These are phyloP conservation scores for Nymphicus hollandicus DNA, from an alignment of 2,113 vertebrate genomes.

Conservation along the genomic window DNA sequence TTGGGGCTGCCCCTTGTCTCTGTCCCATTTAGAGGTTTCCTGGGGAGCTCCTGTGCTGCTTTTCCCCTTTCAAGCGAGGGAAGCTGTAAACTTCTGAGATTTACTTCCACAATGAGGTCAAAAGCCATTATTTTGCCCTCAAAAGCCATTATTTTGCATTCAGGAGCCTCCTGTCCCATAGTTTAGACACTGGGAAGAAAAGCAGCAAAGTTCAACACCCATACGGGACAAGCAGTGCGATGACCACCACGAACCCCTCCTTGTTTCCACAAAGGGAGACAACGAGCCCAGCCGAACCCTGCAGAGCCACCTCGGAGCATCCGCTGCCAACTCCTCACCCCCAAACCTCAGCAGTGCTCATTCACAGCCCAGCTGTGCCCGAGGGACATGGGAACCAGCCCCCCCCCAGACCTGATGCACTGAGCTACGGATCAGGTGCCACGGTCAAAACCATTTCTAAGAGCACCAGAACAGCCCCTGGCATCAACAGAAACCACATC, in stretches of 20 bases:
- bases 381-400: not conserved
- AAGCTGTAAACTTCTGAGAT: fast-evolving
- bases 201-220: not conserved
- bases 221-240: fast-evolving
- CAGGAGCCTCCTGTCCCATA: not conserved
- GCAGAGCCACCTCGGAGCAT: not conserved
- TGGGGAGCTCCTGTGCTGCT: not conserved
- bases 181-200: fast-evolving
- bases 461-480: not conserved
- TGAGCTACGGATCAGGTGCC: not conserved
- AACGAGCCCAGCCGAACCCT: fast-evolving
- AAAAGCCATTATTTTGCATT: fast-evolving
- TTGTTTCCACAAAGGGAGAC: not conserved
- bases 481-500: fast-evolving
- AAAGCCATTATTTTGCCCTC: fast-evolving
- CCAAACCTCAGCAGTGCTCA: not conserved
- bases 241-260: fast-evolving
- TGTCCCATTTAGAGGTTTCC: not conserved
- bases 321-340: not conserved
- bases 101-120: not conserved
- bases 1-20: not conserved
- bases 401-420: not conserved
- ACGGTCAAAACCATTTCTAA: not conserved
- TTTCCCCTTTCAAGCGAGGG: not conserved
- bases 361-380: not conserved